Base-by-base conservation (phyloP, 2,113 vertebrate genomes). In the Phasianus colchicus region DNA sequence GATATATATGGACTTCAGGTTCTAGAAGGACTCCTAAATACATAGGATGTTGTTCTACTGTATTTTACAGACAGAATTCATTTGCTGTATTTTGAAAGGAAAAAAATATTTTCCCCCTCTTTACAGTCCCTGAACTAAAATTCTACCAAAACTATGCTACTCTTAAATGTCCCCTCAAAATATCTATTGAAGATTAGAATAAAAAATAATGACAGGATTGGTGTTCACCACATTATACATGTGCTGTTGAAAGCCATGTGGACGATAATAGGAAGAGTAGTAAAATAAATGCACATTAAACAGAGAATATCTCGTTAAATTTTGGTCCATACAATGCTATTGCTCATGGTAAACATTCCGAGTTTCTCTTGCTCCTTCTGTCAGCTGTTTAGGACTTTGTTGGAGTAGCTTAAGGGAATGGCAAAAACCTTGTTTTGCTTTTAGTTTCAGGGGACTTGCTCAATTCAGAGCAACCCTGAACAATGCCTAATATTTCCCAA, bases 401-500 rank as follows among this genome's bases (percentile, higher is more conserved):
- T 70, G 55, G 16, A 88, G 55, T 45, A 86, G 29, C 29, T 88
- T 55, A 52, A 86, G 29, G 42, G 55, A 83, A 74, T 0, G 6
- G 50, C 38, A 80, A 42, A 42, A 67, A 86, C 77, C 80, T 55
- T 9, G 7, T 83, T 83, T 86, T 88, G n/a, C 61, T 94, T 86
- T 86, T 69, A 43, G 50, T 88, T 94, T 88, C 50, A 83, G 79
- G 88, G 91, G 74, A 75, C 15, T 81, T 81, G 69, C 60, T 52
- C 69, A 71, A 43, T 52, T 81, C 34, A 27, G 42, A 93, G 60
- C 40, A 91, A 90, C 86, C 32, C 88, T 83, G 72, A 91, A 77
- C 22, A 86, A 61, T 71, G 73, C 42, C 65, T 78, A 81, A 76
- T 43, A 78, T 92, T 96, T 94, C 80, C 73, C 83, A 64, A 81